Evolutionary conservation across 1,140 invertebrate species (phyloP), one percentile per base, ranked within the genome.

Genomic region (Ditylenchus dipsaci): DNA sequence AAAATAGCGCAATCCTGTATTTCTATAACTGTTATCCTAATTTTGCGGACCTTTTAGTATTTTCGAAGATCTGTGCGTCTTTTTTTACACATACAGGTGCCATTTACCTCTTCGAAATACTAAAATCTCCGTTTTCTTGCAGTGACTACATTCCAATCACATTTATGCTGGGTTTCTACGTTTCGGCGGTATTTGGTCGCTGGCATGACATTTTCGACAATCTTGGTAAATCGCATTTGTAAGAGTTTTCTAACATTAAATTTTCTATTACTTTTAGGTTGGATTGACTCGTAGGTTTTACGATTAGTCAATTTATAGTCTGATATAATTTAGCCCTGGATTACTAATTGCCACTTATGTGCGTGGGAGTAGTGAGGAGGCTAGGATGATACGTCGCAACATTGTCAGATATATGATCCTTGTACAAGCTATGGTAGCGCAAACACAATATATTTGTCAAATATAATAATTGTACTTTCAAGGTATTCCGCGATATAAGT

Each of bases 161-260:
- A 38, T 81, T 81, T 62, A 78, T 81, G 78, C 76, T 81, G 43
- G 79, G 80, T 15, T 81, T 81, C 63, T 81, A 78, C 67, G 79
- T 81, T 21, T 81, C 80, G 15, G 72, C 74, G 7, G 78, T 81
- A 1, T 78, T 82, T 58, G 69, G 33, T n/a, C 63, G 73, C 13
- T 80, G 79, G 79, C 57, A 67, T 47, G 63, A 82, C 27, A 73
- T 80, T 49, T 76, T 81, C 56, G 70, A 77, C 38, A 82, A 82
- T 66, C 60, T 81, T 13, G 33, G 33, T 38, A 38, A 5, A 3
- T 38, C 33, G 33, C 3, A 38, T 38, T 38, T 38, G 3, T 38
- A 11, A 38, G 33, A 38, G 11, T 38, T 38, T 38, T 38, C 11
- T 38, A 5, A 38, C 11, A 3, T 5, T 5, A 38, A 38, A 38